phyloP scores from a whole-genome alignment of 2,888 invertebrate genomes.

The Andrena camellia region DNA sequence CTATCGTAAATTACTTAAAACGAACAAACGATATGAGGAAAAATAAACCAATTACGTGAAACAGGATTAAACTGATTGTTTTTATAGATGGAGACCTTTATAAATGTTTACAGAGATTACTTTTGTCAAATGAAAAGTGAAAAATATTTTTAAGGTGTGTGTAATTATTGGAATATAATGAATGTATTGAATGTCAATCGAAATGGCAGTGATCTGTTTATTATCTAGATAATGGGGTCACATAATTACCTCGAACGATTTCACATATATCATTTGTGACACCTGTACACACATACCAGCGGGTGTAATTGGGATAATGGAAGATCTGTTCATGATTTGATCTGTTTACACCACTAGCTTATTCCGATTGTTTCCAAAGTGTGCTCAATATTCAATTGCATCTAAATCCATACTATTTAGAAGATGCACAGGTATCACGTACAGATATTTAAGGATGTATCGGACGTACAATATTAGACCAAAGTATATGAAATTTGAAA shows the following conservation, averaged over 20 bases:
- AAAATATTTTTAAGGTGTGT: background rate
- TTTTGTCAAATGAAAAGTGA: background rate
- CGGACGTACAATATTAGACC: too few relatives aligned
- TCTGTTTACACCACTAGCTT: slow-evolving; percentile 26
- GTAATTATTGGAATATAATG: background rate
- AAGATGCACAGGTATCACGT: background rate
- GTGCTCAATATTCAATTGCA: slow-evolving; percentile 6
- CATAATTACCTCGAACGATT: slow-evolving; percentile 25
- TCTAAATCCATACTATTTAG: background rate
- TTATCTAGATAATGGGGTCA: slow-evolving; percentile 24
- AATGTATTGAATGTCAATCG: background rate
- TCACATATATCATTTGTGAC: slow-evolving; percentile 19
- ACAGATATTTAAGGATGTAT: background rate
- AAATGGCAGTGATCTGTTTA: slow-evolving; percentile 12
- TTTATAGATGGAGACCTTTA: too few relatives aligned
- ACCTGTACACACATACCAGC: background rate
- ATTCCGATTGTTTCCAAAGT: slow-evolving; percentile 28
- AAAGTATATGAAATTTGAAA: too few relatives aligned
- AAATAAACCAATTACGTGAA: too few relatives aligned
- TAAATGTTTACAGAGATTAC: background rate
- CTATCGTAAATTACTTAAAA: too few relatives aligned
- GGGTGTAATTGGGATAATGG: slow-evolving; percentile 25
- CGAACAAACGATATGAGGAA: too few relatives aligned
- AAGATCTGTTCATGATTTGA: slow-evolving; percentile 24
- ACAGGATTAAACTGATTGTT: too few relatives aligned